phyloP scores from a whole-genome alignment of 2,888 invertebrate species.

The Pandemis heparana region DNA sequence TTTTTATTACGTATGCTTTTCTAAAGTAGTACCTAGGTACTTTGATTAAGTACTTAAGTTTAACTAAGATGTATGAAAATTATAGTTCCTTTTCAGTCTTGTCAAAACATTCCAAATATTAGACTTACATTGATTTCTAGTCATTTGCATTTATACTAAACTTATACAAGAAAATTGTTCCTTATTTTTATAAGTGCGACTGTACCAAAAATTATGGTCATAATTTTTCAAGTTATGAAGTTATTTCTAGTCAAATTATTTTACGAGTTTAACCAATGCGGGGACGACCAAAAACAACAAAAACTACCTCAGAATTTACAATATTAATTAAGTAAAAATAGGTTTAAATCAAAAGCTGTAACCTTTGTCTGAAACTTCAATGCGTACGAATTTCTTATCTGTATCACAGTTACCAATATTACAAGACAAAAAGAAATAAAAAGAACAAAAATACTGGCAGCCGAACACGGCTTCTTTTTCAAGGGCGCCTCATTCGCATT shows the following conservation, averaged over 20 bases:
- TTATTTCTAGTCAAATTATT: constrained; percentile 84
- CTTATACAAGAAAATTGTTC: background rate
- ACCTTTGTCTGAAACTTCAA: background rate
- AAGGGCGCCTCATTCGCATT: constrained; percentile 61
- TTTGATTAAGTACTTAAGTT: constrained; percentile 4
- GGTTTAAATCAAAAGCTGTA: background rate
- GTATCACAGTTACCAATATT: constrained; percentile 41
- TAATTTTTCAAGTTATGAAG: constrained; percentile 71
- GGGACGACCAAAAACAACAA: constrained; percentile 50
- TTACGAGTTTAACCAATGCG: constrained; percentile 72
- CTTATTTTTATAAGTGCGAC: constrained; percentile 66
- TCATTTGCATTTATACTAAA: constrained; percentile 19
- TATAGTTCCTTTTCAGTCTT: constrained; percentile 44
- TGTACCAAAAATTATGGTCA: constrained; percentile 68
- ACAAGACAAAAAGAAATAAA: constrained; percentile 6
- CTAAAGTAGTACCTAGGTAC: background rate
- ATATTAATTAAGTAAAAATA: constrained; percentile 30
- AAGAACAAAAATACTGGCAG: constrained; percentile 46
- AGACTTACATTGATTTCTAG: constrained; percentile 38
- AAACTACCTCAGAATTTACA: constrained; percentile 36
- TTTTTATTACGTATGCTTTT: constrained; percentile 17
- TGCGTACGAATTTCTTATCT: constrained; percentile 42
- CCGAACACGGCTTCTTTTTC: constrained; percentile 37
- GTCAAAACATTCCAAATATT: constrained; percentile 27
- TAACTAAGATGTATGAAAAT: constrained; percentile 29